Conservation (phyloP, 2,888 invertebrate species). For the Harpagoxenus sublaevis region DNA sequence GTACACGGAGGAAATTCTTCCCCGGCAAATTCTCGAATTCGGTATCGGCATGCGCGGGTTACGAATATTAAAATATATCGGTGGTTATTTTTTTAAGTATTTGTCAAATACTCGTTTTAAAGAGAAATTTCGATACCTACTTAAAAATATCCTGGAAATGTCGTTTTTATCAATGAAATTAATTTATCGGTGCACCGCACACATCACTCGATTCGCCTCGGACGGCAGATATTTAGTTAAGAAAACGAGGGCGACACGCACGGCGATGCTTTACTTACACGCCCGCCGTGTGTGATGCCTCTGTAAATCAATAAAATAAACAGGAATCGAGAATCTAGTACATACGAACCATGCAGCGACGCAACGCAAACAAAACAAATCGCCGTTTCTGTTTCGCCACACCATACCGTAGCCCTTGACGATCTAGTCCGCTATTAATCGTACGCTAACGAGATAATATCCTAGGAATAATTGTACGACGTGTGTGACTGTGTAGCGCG, state of each 20-base stretch:
- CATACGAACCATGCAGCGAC: slow-evolving; percentile 5
- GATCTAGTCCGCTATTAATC: slow-evolving; percentile 82
- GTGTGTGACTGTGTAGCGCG: slow-evolving; percentile 67
- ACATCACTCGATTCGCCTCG: background rate
- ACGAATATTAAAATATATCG: background rate
- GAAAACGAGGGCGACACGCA: slow-evolving; percentile 38
- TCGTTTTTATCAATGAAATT: background rate
- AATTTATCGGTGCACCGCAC: background rate
- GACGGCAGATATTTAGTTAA: slow-evolving; percentile 28
- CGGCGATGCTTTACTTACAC: slow-evolving; percentile 14
- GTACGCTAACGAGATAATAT: slow-evolving; percentile 71
- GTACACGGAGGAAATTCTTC: background rate
- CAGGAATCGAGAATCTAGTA: slow-evolving; percentile 34
- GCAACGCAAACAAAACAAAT: slow-evolving; percentile 35
- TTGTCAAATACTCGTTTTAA: background rate
- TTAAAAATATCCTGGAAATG: background rate
- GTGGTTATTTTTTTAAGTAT: background rate
- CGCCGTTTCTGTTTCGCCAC: slow-evolving; percentile 30
- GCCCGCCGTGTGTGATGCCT: background rate
- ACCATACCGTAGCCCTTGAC: slow-evolving; percentile 75
- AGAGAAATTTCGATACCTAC: background rate
- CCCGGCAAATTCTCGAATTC: background rate
- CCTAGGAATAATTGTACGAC: slow-evolving; percentile 71
- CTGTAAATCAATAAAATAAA: slow-evolving; percentile 42
- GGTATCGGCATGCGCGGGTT: background rate